Evolutionary conservation across 2,888 invertebrate species (phyloP).

Genomic region (Heteropelma amictum): DNA sequence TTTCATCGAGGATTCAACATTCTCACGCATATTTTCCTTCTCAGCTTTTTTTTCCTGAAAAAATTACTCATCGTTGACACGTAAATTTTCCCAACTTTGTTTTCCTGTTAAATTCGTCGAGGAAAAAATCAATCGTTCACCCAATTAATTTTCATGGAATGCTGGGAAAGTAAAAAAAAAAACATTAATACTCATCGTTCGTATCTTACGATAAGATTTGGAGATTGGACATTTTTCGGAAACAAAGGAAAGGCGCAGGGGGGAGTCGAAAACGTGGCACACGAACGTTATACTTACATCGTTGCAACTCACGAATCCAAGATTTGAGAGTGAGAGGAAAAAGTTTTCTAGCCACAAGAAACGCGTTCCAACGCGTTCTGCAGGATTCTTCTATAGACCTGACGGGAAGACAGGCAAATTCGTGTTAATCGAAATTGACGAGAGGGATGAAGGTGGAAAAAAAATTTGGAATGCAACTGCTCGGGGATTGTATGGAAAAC

Average conservation of each 20-base stretch:
- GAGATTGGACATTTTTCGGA: too few relatives aligned
- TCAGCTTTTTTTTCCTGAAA: too few relatives aligned
- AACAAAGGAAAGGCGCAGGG: slow-evolving; percentile 3
- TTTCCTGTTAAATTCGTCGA: too few relatives aligned
- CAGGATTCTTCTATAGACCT: slow-evolving; percentile 72
- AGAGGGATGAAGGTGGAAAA: background rate
- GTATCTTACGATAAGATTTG: too few relatives aligned
- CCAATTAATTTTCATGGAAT: too few relatives aligned
- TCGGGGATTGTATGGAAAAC: background rate
- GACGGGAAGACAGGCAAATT: slow-evolving; percentile 66
- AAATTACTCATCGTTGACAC: too few relatives aligned
- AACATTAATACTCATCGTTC: background rate
- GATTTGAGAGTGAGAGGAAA: slow-evolving; percentile 63
- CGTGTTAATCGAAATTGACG: slow-evolving; percentile 36
- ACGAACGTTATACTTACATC: slow-evolving; percentile 66
- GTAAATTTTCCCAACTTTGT: too few relatives aligned
- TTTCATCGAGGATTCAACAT: too few relatives aligned
- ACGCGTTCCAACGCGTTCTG: slow-evolving; percentile 68
- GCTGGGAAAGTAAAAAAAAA: background rate
- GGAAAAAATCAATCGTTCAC: too few relatives aligned
- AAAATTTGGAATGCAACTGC: background rate
- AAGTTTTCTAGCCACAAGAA: slow-evolving; percentile 68
- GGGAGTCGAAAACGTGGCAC: background rate
- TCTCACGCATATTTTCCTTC: too few relatives aligned
- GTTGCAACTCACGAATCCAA: slow-evolving; percentile 65